A percentile compares a stretch with the other conserved stretches of the same genome.
phyloP scores from a whole-genome alignment of 2,888 invertebrate genomes.

The Globia sparganii region DNA sequence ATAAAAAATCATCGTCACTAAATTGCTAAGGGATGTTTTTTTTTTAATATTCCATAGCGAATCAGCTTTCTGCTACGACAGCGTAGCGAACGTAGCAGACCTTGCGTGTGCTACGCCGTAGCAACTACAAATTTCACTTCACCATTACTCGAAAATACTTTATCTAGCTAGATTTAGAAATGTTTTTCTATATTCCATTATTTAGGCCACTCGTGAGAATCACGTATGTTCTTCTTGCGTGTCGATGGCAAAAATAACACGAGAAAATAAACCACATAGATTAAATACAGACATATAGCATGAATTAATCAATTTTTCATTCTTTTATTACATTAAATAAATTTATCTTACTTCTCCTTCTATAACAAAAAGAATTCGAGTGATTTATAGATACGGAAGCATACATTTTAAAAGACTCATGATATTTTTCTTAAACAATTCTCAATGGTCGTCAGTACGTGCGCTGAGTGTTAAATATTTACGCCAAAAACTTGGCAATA shows the following conservation, averaged over 20 bases:
- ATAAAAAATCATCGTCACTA: background rate
- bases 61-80: background rate
- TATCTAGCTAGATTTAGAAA: background rate
- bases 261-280: background rate
- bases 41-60: background rate
- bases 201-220: background rate
- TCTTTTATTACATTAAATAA: background rate
- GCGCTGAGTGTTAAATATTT: conserved; percentile 21
- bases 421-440: conserved; percentile 20
- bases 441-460: conserved; percentile 43
- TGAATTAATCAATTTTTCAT: background rate
- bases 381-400: background rate
- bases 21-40: background rate
- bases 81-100: conserved; percentile 8
- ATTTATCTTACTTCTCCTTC: background rate
- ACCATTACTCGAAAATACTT: background rate
- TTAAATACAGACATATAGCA: background rate
- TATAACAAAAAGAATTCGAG: background rate
- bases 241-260: background rate
- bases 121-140: background rate
- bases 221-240: background rate
- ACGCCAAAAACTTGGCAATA: conserved; percentile 32
- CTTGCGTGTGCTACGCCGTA: conserved; percentile 14
- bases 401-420: background rate
- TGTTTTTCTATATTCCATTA: background rate